Evolutionary conservation across 2,113 vertebrate genomes (phyloP).

Genomic region (Apteryx owenii): DNA sequence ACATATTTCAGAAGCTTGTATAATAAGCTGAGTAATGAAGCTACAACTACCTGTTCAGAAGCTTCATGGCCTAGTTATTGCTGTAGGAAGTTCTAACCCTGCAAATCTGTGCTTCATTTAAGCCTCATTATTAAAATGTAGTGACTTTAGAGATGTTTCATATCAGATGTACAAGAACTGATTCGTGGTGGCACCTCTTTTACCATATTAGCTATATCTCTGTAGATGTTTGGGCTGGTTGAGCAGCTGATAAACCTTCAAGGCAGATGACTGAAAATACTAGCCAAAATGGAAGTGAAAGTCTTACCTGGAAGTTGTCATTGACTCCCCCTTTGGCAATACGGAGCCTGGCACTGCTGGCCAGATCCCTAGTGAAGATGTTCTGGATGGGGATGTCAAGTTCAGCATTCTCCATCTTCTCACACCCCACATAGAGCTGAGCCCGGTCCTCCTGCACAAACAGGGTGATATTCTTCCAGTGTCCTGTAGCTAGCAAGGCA

Average conservation of each 20-base stretch:
- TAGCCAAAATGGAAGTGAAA: not conserved
- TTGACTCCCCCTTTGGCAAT: constrained; percentile 90
- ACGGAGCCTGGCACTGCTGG: constrained; percentile 83
- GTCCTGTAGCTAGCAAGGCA: constrained; percentile 86
- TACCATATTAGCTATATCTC: not conserved
- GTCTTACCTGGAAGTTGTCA: constrained; percentile 92
- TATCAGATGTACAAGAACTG: not conserved
- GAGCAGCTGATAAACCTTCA: not conserved
- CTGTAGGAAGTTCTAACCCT: not conserved
- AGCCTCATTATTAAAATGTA: not conserved
- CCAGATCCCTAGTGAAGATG: constrained; percentile 87
- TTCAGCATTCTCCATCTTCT: constrained; percentile 89
- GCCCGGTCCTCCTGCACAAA: constrained; percentile 94
- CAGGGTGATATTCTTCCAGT: constrained; percentile 96
- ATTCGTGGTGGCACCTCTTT: not conserved
- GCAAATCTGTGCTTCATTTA: not conserved
- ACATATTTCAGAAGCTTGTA: not conserved
- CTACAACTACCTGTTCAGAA: not conserved
- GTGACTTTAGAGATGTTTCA: not conserved
- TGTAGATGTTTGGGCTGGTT: not conserved
- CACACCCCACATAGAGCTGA: constrained; percentile 93
- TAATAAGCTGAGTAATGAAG: not conserved
- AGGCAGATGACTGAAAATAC: not conserved
- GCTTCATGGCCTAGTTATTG: not conserved
- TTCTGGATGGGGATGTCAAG: constrained; percentile 90